These are phyloP conservation scores for Poeciliopsis paucimaculata DNA, from an alignment of 2,797 vertebrate species.

Conservation along the genomic window DNA sequence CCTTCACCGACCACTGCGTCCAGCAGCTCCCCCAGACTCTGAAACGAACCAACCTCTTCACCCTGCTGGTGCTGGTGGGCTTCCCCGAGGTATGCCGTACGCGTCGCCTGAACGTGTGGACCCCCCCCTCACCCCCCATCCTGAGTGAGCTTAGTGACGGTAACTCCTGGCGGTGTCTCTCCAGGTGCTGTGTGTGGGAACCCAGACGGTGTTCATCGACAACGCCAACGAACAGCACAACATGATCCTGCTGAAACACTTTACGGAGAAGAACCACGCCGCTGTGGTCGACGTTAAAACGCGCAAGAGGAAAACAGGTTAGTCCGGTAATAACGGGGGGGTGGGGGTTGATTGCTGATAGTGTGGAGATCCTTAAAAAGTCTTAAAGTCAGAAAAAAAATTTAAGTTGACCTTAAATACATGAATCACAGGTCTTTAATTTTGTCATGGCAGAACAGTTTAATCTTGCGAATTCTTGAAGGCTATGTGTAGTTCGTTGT, in stretches of 20 bases:
- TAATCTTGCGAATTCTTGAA: too few relatives aligned
- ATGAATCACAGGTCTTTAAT: too few relatives aligned
- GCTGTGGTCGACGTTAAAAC: slow-evolving; percentile 96
- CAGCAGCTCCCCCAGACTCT: slow-evolving; percentile 91
- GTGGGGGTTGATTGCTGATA: neutral
- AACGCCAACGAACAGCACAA: slow-evolving; percentile 95
- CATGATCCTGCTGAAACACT: slow-evolving; percentile 96
- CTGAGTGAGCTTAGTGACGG: neutral
- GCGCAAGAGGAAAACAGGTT: slow-evolving; percentile 95
- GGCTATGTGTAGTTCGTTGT: too few relatives aligned
- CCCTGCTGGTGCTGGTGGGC: slow-evolving; percentile 92
- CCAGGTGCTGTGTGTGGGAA: slow-evolving; percentile 96
- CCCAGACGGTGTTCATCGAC: slow-evolving; percentile 93
- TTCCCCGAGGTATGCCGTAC: slow-evolving; percentile 89
- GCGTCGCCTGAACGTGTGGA: fast-evolving
- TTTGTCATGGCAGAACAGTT: too few relatives aligned
- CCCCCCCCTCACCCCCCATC: fast-evolving
- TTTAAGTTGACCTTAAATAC: too few relatives aligned
- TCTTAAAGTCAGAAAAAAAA: too few relatives aligned
- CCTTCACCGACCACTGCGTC: slow-evolving; percentile 93
- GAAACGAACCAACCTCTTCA: slow-evolving; percentile 96
- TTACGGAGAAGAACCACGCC: slow-evolving; percentile 95
- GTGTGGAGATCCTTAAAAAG: too few relatives aligned
- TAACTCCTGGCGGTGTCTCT: slow-evolving; percentile 3
- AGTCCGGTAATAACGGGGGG: neutral